Base-by-base conservation (phyloP, 2,113 vertebrate species). In the Apodemus sylvaticus region DNA sequence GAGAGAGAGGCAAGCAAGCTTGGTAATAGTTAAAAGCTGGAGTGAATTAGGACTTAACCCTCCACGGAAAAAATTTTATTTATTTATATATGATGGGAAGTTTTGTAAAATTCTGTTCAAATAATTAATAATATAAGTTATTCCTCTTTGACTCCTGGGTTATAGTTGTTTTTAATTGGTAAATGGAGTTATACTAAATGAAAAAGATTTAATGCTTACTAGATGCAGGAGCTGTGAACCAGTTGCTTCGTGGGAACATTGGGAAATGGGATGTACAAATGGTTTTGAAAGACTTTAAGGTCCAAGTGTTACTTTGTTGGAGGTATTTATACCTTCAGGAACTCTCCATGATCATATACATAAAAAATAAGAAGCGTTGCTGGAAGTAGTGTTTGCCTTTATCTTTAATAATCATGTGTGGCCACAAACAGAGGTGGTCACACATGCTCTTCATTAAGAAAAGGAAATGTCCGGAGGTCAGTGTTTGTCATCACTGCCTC, bases 391-490 rank as follows among this genome's bases (percentile, higher is more conserved):
- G 77, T 76, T 96, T 91, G 14, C 11, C 0, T 48, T n/a, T 93
- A 93, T 93, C 74, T 89, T 64, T 73, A 95, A 17, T 70, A 95
- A 96, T 96, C 89, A 78, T 79, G 68, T 93, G 87, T 78, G 95
- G 74, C 39, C 77, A 89, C 62, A 97, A 85, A 95, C 73, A 90
- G 22, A 66, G 7, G 39, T 81, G 26, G 1, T 73, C 73, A 86
- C 48, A 97, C 89, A 94, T 97, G 29, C n/a, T 86, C 94, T 29
- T 31, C 13, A 86, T 91, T 86, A 95, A 97, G 94, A 70, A 62
- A 88, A 87, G 95, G 62, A 91, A 53, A 94, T 87, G 36, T 60
- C 91, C 51, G 66, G 48, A 95, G 93, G 78, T 97, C 93, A 97
- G 70, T 68, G 94, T 95, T 94, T 94, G 89, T 76, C 95, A 91